Conservation (phyloP, 1,140 invertebrate genomes). For the Zaprionus camerounensis region DNA sequence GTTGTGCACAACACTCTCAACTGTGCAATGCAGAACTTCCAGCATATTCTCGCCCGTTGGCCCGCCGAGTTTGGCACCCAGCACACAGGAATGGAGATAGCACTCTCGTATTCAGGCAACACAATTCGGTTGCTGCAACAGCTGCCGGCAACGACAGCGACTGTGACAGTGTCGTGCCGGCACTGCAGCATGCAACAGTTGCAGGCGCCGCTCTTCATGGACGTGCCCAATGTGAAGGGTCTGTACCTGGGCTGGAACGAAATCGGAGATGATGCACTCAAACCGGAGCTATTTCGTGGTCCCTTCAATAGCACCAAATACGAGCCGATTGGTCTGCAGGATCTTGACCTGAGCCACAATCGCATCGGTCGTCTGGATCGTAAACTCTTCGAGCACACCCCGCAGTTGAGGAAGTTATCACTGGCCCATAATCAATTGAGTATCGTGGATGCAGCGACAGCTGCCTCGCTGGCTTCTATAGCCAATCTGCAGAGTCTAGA, state of each 20-base stretch:
- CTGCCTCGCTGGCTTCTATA: constrained; percentile 86
- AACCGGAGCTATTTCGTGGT: constrained; percentile 86
- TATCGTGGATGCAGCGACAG: constrained; percentile 87
- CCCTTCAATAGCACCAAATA: constrained; percentile 86
- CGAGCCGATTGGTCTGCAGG: constrained; percentile 87
- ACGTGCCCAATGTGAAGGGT: constrained; percentile 87
- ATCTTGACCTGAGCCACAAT: constrained; percentile 89
- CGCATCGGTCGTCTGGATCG: constrained; percentile 88
- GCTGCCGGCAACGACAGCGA: constrained; percentile 82
- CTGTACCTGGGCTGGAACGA: constrained; percentile 90
- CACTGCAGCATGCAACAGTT: constrained; percentile 86
- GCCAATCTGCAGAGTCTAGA: constrained; percentile 85
- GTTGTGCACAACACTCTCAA: constrained; percentile 69
- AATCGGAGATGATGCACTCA: constrained; percentile 87
- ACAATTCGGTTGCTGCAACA: constrained; percentile 80
- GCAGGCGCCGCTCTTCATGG: constrained; percentile 87
- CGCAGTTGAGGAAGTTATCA: constrained; percentile 87
- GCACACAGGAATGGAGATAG: constrained; percentile 68
- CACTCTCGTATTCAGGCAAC: constrained; percentile 84
- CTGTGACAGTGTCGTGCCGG: constrained; percentile 79
- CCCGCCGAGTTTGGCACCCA: constrained; percentile 70
- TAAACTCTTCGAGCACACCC: constrained; percentile 89
- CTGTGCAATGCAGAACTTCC: constrained; percentile 80
- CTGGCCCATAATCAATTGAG: constrained; percentile 89
- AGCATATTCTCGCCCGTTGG: constrained; percentile 84